Percentiles rank a stretch among this genome's conserved stretches.
Evolutionary conservation across 2,888 invertebrate species (phyloP).

Genomic region (Himalopsyche anomala): DNA sequence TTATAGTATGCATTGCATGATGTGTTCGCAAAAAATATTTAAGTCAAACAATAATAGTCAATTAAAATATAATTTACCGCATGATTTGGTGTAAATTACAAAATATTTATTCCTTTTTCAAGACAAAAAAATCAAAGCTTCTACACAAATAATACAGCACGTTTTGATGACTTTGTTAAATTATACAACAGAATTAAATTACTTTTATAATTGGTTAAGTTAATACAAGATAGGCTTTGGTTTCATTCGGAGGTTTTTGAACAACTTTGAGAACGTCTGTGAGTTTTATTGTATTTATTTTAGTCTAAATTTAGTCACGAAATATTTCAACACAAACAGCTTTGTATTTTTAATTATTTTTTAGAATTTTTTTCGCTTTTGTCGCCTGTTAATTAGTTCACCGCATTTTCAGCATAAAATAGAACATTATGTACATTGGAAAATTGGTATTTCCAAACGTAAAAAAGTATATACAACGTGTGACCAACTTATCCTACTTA

Average conservation of each 20-base stretch:
- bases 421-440: too few species aligned
- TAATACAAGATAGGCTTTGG: neutral
- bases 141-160: constrained; percentile 35
- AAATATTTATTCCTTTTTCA: neutral
- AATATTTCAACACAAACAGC: neutral
- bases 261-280: neutral
- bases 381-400: neutral
- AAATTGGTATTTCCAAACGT: too few species aligned
- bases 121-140: neutral
- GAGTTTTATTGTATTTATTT: neutral
- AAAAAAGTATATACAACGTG: too few species aligned
- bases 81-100: neutral
- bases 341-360: constrained; percentile 1
- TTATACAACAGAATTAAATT: constrained; percentile 36
- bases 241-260: neutral
- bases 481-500: too few species aligned
- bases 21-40: too few species aligned
- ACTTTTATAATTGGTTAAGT: constrained; percentile 39
- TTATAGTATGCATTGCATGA: too few species aligned
- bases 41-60: neutral
- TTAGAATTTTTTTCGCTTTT: neutral
- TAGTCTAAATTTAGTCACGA: neutral
- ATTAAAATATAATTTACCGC: constrained; percentile 35
- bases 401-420: too few species aligned
- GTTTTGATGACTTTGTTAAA: constrained; percentile 39